Evolutionary conservation across 2,113 vertebrate species (phyloP).

Genomic region (Sinocyclocheilus grahami): DNA sequence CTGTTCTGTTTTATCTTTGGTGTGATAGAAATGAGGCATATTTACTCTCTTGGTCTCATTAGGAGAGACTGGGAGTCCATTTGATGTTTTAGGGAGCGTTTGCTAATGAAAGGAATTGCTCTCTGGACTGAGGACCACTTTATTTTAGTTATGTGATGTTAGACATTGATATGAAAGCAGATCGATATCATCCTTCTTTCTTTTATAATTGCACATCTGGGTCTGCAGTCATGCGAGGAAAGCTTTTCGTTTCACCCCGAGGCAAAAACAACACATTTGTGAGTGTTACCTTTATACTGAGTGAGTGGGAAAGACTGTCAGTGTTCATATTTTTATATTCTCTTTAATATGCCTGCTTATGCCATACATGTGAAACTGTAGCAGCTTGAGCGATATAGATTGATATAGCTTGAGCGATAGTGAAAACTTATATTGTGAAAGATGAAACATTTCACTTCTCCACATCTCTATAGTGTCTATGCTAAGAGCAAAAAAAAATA

Average conservation of each 20-base stretch:
- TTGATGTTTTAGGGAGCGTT: constrained; percentile 2
- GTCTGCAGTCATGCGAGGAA: not conserved
- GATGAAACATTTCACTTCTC: not conserved
- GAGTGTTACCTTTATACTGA: not conserved
- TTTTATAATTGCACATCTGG: not conserved
- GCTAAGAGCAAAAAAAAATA: not conserved
- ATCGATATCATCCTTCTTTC: not conserved
- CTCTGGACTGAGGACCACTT: not conserved
- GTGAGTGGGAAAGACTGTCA: not conserved
- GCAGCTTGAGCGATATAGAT: too few species aligned
- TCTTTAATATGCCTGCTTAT: not conserved
- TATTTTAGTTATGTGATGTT: not conserved
- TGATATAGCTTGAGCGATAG: not conserved
- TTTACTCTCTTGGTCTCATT: constrained; percentile 14
- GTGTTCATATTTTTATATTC: not conserved
- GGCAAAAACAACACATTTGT: constrained; percentile 7
- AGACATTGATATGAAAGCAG: not conserved
- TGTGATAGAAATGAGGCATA: not conserved
- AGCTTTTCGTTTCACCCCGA: not conserved
- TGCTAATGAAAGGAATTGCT: not conserved
- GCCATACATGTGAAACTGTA: not conserved
- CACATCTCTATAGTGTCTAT: not conserved
- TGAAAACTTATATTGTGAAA: not conserved
- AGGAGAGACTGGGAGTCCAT: not conserved
- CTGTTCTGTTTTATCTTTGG: not conserved